phyloP scores from a whole-genome alignment of 2,888 invertebrate species.

The Meghimatium bilineatum region DNA sequence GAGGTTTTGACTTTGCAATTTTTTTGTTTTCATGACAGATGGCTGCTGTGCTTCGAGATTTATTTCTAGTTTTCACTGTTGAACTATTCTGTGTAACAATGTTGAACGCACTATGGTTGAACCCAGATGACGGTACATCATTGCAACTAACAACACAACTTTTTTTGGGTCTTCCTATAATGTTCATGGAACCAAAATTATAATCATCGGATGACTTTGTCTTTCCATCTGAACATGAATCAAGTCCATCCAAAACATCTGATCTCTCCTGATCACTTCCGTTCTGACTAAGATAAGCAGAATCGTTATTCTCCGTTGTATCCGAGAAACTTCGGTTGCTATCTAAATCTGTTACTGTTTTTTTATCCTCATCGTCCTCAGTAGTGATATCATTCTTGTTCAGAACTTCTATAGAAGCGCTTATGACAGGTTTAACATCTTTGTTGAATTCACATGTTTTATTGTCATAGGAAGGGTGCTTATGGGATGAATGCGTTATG shows the following conservation, averaged over 20 bases:
- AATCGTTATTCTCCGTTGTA: slow-evolving; percentile 46
- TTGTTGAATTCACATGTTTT: not conserved
- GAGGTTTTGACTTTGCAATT: slow-evolving; percentile 1
- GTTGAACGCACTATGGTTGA: not conserved
- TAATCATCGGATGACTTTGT: slow-evolving; percentile 20
- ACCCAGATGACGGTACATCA: not conserved
- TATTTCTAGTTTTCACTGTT: not conserved
- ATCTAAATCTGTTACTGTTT: slow-evolving; percentile 38
- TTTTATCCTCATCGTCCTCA: slow-evolving; percentile 39
- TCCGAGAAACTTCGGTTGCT: slow-evolving; percentile 47
- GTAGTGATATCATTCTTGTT: not conserved
- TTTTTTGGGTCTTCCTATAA: not conserved
- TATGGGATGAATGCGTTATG: not conserved
- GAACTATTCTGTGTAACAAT: not conserved
- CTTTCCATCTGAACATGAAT: slow-evolving; percentile 28
- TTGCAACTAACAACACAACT: not conserved
- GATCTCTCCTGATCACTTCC: slow-evolving; percentile 48
- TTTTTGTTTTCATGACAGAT: slow-evolving; percentile 7
- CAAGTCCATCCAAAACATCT: slow-evolving; percentile 37
- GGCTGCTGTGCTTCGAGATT: not conserved
- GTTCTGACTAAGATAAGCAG: slow-evolving; percentile 45
- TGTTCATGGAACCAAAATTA: slow-evolving; percentile 27
- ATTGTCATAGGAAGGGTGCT: slow-evolving; percentile 4
- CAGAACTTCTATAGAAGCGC: not conserved
- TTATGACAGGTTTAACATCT: not conserved